These are phyloP conservation scores for Pteropus alecto DNA, from an alignment of 2,113 vertebrate species.

Conservation along the genomic window DNA sequence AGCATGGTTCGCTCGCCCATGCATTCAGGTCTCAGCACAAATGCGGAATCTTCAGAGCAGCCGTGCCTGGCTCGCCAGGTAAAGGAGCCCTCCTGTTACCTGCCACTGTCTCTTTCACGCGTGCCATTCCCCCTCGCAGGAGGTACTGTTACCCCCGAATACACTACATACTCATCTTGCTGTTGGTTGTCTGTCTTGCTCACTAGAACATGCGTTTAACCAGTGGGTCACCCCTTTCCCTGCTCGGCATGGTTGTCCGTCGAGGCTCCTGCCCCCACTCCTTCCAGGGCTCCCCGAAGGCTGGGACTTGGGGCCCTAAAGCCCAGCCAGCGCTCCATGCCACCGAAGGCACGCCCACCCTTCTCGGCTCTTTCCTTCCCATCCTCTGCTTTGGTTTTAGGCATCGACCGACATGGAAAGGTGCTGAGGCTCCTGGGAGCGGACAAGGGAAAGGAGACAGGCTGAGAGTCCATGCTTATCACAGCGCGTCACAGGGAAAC, in stretches of 20 bases:
- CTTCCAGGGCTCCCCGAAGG: neutral
- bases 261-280: fast-evolving
- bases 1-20: neutral
- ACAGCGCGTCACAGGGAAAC: neutral
- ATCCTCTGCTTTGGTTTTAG: neutral
- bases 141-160: neutral
- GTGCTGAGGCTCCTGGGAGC: neutral
- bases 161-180: too few relatives aligned
- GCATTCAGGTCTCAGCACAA: neutral
- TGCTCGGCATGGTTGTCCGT: neutral
- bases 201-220: neutral
- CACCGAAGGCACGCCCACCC: neutral
- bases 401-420: neutral
- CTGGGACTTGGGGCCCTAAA: neutral
- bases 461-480: neutral
- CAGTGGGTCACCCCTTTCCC: neutral
- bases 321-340: neutral
- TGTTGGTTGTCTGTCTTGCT: neutral
- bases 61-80: neutral
- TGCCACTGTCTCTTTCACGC: neutral
- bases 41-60: neutral
- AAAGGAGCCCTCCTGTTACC: neutral
- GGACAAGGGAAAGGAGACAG: neutral
- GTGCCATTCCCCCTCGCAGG: neutral
- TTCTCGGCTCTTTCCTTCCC: neutral